These are phyloP conservation scores for Sebastes hubbsi DNA, from an alignment of 2,797 vertebrate species.

Conservation along the genomic window DNA sequence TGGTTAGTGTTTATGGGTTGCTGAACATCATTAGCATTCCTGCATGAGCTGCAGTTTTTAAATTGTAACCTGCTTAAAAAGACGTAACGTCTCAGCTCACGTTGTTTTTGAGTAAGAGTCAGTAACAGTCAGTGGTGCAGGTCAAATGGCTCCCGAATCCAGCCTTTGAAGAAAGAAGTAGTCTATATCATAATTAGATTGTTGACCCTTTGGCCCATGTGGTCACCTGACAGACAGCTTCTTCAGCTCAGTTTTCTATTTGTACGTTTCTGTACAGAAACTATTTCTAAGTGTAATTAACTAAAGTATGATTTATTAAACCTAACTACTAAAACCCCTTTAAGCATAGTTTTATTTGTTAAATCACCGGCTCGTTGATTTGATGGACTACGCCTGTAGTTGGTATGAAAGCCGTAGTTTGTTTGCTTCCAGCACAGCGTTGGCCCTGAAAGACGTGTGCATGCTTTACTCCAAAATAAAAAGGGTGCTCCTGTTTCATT, in stretches of 20 bases:
- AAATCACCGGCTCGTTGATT: constrained; percentile 31
- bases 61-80: neutral
- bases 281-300: neutral
- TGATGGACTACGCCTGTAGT: constrained; percentile 26
- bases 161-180: neutral
- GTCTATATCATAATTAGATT: neutral
- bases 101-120: neutral
- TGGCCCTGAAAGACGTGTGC: neutral
- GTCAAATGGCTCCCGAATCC: neutral
- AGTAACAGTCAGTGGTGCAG: neutral
- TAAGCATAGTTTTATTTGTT: constrained; percentile 21
- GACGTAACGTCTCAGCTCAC: neutral
- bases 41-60: neutral
- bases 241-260: neutral
- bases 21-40: neutral
- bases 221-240: neutral
- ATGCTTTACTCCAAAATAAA: neutral
- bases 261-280: neutral
- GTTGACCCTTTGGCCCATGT: neutral
- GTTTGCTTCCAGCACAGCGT: neutral
- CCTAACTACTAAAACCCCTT: neutral
- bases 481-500: neutral
- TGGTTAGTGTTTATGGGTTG: neutral
- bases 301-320: neutral
- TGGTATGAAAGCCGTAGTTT: constrained; percentile 15